Evolutionary conservation across 2,113 vertebrate species (phyloP).

Genomic region (Eptesicus fuscus): DNA sequence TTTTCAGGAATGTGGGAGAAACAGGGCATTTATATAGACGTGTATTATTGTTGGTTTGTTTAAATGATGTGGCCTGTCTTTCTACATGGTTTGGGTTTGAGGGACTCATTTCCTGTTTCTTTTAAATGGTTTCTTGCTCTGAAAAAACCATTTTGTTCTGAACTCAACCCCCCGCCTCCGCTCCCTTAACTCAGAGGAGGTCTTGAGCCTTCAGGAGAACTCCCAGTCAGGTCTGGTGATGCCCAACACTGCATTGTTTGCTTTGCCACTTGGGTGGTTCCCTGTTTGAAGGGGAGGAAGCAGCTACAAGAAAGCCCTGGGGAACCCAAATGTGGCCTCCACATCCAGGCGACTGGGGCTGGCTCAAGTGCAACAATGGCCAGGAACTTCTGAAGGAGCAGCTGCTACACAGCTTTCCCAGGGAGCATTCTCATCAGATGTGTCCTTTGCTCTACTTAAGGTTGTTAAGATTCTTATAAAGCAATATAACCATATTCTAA

Average conservation of each 20-base stretch:
- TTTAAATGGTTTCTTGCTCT: constrained; percentile 52
- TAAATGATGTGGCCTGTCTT: constrained; percentile 56
- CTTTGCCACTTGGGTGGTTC: constrained; percentile 61
- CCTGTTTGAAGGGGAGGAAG: constrained; percentile 46
- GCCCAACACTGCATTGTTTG: constrained; percentile 28
- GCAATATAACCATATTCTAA: background rate
- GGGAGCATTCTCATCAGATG: background rate
- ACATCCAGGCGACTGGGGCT: constrained; percentile 28
- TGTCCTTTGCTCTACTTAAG: background rate
- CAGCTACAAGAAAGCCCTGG: constrained; percentile 54
- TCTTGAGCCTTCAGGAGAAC: constrained; percentile 43
- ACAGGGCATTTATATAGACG: constrained; percentile 29
- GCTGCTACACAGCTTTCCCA: constrained; percentile 48
- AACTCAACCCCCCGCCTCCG: background rate
- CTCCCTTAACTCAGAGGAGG: constrained; percentile 19
- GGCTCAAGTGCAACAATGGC: constrained; percentile 1
- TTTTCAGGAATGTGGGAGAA: constrained; percentile 48
- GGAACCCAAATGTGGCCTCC: constrained; percentile 51
- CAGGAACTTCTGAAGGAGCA: constrained; percentile 17
- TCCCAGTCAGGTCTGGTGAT: background rate
- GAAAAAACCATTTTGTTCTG: constrained; percentile 48
- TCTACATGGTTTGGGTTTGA: constrained; percentile 68
- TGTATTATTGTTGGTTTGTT: constrained; percentile 53
- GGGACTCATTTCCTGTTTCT: constrained; percentile 65
- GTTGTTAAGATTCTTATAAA: background rate